These are phyloP conservation scores for Drosophila eohydei DNA, from an alignment of 2,888 invertebrate genomes.

Conservation along the genomic window DNA sequence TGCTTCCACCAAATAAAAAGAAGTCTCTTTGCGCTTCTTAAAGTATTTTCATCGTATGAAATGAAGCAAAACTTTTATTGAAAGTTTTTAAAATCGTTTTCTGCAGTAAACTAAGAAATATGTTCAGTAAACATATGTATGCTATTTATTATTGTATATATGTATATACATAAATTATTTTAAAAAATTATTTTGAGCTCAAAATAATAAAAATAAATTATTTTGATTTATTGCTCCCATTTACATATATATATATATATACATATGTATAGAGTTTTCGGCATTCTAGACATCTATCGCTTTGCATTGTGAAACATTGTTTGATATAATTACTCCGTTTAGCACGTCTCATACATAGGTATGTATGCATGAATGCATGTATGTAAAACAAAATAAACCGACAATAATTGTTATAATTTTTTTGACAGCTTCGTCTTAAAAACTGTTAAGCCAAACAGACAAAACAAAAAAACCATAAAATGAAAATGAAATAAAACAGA, in stretches of 20 bases:
- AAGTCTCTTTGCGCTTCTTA: no score
- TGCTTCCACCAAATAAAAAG: no score
- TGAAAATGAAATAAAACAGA: constrained; percentile 19
- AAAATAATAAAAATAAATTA: not conserved
- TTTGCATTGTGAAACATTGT: not conserved
- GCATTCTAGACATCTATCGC: not conserved
- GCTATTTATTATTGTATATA: not conserved
- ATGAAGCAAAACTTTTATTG: no score
- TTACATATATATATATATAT: no score
- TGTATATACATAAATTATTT: not conserved
- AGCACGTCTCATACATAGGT: not conserved
- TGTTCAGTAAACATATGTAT: not conserved
- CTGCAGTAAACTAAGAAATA: no score
- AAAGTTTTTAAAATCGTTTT: no score
- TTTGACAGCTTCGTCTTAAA: constrained; percentile 7
- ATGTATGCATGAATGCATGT: not conserved
- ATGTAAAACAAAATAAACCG: not conserved
- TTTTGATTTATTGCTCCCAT: not conserved
- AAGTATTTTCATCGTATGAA: no score
- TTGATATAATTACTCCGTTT: constrained; percentile 4
- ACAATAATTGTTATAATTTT: constrained; percentile 23
- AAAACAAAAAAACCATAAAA: constrained; percentile 27
- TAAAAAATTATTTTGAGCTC: not conserved
- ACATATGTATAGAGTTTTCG: not conserved
- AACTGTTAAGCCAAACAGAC: constrained; percentile 12